Evolutionary conservation across 2,797 vertebrate genomes (phyloP), one percentile per base, ranked within the genome.

Genomic region (Dendrocincla tyrannina): DNA sequence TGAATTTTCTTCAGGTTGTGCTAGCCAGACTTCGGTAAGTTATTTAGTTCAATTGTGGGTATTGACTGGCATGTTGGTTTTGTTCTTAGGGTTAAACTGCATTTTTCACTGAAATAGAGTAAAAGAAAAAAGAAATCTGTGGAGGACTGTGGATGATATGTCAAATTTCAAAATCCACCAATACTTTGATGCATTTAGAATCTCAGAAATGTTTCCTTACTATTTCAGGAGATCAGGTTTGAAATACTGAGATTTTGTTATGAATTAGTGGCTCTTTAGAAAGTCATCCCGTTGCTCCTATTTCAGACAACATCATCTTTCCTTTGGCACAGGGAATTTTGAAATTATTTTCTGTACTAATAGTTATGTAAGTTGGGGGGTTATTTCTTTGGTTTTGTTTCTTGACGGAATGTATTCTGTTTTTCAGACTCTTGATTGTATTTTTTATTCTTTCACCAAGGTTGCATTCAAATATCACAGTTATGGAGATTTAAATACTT

Each of bases 11-110:
- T 77, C 99, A 99, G 95, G 97, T 97, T 49, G 89, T 99, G 91
- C 97, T 99, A 41, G 98, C 98, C 41, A 98, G 99, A 97, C 98
- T 99, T 97, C 98, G 99, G 99, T 99, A 97, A 98, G 99, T 97
- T 92, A 80, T 70, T 66, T 62, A 60, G 11, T 82, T 62, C 59
- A 22, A 30, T 41, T 47, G 18, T 41, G 24, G 50, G 2, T 59
- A 47, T 25, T 69, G 46, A 37, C 10, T 60, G 17, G 9, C 18
- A 28, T 32, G 24, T 25, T 73, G 33, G 0, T 72, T 93, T 72
- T 83, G 33, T 17, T n/a, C 75, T 73, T 75, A 41, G 15, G 10
- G 19, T 68, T 79, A 82, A 88, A 70, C 23, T 75, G 32, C 52
- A 28, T 46, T 89, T 78, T 27, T 55, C 30, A 30, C 47, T 7